Conservation (phyloP, 2,113 vertebrate species). For the Smithornis capensis region DNA sequence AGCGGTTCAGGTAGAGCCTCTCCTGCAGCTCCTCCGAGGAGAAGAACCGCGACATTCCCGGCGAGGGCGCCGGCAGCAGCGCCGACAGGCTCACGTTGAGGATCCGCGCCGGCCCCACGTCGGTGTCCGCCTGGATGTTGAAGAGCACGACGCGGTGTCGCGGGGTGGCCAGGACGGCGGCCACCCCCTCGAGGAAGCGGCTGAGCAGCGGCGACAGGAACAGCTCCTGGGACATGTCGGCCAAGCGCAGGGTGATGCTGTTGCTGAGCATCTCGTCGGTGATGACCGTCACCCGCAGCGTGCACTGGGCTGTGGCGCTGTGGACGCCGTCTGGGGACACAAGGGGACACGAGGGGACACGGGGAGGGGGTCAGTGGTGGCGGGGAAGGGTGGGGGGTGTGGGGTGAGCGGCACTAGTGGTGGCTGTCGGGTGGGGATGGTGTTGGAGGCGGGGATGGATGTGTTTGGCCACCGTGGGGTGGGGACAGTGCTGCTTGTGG, state of each 20-base stretch:
- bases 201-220: slow-evolving; percentile 90
- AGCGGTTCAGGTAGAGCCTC: slow-evolving; percentile 92
- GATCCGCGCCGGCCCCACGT: slow-evolving; percentile 86
- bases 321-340: slow-evolving; percentile 83
- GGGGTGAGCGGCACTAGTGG: too few species aligned
- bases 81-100: slow-evolving; percentile 96
- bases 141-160: slow-evolving; percentile 89
- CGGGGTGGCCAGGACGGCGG: slow-evolving; percentile 83
- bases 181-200: slow-evolving; percentile 91
- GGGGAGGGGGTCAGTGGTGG: neutral
- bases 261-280: slow-evolving; percentile 97
- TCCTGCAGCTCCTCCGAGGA: slow-evolving; percentile 94
- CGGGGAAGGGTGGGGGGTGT: too few species aligned
- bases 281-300: slow-evolving; percentile 91
- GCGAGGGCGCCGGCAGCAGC: slow-evolving; percentile 55
- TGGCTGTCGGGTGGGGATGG: too few species aligned
- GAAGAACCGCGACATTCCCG: slow-evolving; percentile 71
- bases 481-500: too few species aligned
- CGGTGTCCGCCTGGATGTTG: slow-evolving; percentile 91
- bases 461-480: too few species aligned
- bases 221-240: slow-evolving; percentile 90
- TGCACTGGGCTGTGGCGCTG: slow-evolving; percentile 88
- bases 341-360: too few species aligned
- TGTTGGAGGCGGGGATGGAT: too few species aligned
- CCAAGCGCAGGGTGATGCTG: slow-evolving; percentile 93